Evolutionary conservation across 1,140 invertebrate genomes (phyloP).

Genomic region (Rhagoletis zephyria): DNA sequence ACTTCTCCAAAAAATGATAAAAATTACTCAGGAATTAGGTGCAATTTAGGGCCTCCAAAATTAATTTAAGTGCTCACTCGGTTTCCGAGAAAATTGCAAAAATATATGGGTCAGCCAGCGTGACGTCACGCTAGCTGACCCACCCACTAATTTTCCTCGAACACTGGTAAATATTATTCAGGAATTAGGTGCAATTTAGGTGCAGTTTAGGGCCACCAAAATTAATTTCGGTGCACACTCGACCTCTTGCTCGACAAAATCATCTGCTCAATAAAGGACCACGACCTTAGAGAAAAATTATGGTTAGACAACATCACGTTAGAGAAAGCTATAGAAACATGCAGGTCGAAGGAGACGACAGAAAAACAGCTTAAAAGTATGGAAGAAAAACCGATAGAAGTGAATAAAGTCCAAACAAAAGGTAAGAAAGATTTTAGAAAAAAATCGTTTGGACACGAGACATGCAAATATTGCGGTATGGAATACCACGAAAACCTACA

Average conservation of each 20-base stretch:
- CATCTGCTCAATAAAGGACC: constrained; percentile 31
- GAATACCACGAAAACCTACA: neutral
- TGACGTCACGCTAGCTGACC: too few relatives aligned
- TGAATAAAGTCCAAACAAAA: constrained; percentile 2
- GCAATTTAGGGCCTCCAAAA: too few relatives aligned
- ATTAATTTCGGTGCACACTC: too few relatives aligned
- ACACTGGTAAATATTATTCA: too few relatives aligned
- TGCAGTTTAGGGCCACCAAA: too few relatives aligned
- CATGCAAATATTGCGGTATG: neutral
- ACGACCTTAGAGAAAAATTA: constrained; percentile 19
- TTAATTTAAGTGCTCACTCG: too few relatives aligned
- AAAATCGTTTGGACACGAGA: neutral
- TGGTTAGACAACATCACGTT: constrained; percentile 4
- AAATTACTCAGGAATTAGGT: too few relatives aligned
- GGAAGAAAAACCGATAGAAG: neutral
- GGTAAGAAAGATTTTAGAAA: neutral
- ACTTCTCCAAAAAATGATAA: too few relatives aligned
- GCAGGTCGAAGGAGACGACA: constrained; percentile 24
- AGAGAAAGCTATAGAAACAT: constrained; percentile 27
- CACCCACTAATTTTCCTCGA: too few relatives aligned
- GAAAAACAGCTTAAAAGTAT: constrained; percentile 9
- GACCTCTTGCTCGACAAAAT: constrained; percentile 8
- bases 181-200: too few relatives aligned
- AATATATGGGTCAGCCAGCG: too few relatives aligned
- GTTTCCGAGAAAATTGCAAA: too few relatives aligned